A percentile compares a stretch with the other conserved stretches of the same genome.
Conservation (phyloP, 2,888 invertebrate genomes). For the Deroplatys truncata region DNA sequence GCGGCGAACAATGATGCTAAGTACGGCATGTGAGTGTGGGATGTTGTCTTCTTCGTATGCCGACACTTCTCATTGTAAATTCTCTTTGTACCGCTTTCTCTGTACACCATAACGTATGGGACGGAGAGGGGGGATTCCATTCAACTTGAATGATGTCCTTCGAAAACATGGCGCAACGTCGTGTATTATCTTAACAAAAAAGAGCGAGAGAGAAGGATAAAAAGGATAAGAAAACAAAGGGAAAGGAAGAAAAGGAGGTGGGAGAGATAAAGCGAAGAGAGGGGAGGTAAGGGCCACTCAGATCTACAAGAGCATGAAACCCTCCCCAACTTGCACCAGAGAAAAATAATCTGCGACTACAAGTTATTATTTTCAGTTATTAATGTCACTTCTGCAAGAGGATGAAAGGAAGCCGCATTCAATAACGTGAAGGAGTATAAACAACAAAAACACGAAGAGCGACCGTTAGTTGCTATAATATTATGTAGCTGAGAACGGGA, state of each 20-base stretch:
- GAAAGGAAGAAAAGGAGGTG: constrained; percentile 28
- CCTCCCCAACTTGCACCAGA: constrained; percentile 1
- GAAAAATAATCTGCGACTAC: not conserved
- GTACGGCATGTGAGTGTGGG: not conserved
- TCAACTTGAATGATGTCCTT: not conserved
- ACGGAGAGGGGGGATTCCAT: not conserved
- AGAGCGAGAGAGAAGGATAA: not conserved
- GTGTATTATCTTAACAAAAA: constrained; percentile 12
- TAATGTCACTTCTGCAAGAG: not conserved
- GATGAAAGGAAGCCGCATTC: not conserved
- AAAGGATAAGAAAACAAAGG: constrained; percentile 15
- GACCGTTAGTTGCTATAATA: not conserved
- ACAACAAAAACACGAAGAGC: not conserved
- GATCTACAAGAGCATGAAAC: constrained; percentile 34
- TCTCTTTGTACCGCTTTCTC: not conserved
- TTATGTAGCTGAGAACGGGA: not conserved
- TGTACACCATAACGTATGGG: not conserved
- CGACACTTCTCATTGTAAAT: not conserved
- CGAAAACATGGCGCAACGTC: constrained; percentile 24
- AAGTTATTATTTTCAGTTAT: not conserved
- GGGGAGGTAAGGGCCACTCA: constrained; percentile 25
- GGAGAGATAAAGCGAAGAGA: constrained; percentile 6
- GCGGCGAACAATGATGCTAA: not conserved
- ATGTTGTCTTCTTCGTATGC: not conserved
- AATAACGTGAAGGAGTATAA: not conserved